Evolutionary conservation across 2,113 vertebrate species (phyloP).

Genomic region (Urocolius indicus): DNA sequence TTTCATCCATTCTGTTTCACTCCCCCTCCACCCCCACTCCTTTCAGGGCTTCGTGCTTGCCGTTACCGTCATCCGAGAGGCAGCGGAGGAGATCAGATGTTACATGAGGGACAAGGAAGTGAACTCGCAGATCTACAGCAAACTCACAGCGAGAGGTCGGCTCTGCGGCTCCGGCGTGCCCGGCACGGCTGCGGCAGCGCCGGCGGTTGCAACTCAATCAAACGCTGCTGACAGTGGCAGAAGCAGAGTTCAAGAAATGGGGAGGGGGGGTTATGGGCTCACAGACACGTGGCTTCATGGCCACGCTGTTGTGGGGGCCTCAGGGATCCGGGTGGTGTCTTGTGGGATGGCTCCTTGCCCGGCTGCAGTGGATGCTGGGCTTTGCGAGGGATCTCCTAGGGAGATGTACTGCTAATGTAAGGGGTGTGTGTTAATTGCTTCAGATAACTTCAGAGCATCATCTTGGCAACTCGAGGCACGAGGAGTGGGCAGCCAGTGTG

Average conservation of each 20-base stretch:
- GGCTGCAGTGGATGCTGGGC: background rate
- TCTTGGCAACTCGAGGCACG: background rate
- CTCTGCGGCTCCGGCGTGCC: background rate
- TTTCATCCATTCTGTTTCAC: background rate
- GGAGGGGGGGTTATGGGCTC: background rate
- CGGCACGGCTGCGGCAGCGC: background rate
- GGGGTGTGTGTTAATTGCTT: background rate
- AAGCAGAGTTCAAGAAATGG: slow-evolving; percentile 20
- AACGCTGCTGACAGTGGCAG: background rate
- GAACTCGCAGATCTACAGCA: slow-evolving; percentile 99
- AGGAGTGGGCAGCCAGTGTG: rapidly evolving
- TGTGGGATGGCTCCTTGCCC: background rate
- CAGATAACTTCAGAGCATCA: background rate
- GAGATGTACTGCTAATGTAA: background rate
- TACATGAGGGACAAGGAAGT: slow-evolving; percentile 95
- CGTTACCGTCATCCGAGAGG: slow-evolving; percentile 92
- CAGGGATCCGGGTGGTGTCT: background rate
- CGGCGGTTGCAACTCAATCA: slow-evolving; percentile 19
- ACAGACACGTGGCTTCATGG: background rate
- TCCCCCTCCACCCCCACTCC: background rate
- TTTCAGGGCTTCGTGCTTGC: slow-evolving; percentile 91
- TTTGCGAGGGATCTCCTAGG: background rate
- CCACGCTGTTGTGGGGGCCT: background rate
- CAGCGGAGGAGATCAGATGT: slow-evolving; percentile 94
- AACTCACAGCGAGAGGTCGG: slow-evolving; percentile 93